Conservation (phyloP, 2,888 invertebrate species). For the Cerastoderma edule region DNA sequence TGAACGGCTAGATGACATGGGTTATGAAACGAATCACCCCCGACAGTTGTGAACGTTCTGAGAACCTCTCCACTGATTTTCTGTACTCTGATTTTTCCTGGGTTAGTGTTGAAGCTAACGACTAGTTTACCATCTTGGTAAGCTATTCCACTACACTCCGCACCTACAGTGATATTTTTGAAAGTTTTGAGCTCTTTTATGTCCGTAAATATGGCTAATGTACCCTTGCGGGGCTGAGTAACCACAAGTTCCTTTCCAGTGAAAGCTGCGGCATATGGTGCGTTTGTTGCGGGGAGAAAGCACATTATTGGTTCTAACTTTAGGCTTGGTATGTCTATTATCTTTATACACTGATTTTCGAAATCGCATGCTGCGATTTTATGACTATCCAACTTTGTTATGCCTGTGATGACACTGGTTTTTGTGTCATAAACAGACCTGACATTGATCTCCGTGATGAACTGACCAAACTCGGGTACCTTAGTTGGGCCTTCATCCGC, state of each 20-base stretch:
- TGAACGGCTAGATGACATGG: constrained; percentile 6
- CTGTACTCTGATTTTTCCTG: not conserved
- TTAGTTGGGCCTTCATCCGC: no score
- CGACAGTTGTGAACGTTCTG: constrained; percentile 10
- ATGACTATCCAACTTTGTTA: constrained; percentile 7
- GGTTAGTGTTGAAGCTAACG: constrained; percentile 10
- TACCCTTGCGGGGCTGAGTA: not conserved
- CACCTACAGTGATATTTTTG: not conserved
- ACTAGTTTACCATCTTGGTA: constrained; percentile 4
- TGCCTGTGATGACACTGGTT: not conserved
- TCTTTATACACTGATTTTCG: constrained; percentile 9
- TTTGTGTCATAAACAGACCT: constrained; percentile 1
- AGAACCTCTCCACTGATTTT: constrained; percentile 3
- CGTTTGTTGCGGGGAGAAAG: no score
- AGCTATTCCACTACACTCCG: constrained; percentile 14
- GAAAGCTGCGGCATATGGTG: constrained; percentile 10
- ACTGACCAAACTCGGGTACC: not conserved
- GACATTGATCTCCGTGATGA: constrained; percentile 3
- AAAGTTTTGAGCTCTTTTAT: not conserved
- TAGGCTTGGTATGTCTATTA: not conserved
- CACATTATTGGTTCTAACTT: no score
- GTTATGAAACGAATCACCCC: constrained; percentile 12
- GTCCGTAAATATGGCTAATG: constrained; percentile 2
- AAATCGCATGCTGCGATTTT: constrained; percentile 7
- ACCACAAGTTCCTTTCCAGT: constrained; percentile 9